Evolutionary conservation across 37 sponge, comb jelly and placozoan species (phyloP).

Genomic region (Beroe ovata): DNA sequence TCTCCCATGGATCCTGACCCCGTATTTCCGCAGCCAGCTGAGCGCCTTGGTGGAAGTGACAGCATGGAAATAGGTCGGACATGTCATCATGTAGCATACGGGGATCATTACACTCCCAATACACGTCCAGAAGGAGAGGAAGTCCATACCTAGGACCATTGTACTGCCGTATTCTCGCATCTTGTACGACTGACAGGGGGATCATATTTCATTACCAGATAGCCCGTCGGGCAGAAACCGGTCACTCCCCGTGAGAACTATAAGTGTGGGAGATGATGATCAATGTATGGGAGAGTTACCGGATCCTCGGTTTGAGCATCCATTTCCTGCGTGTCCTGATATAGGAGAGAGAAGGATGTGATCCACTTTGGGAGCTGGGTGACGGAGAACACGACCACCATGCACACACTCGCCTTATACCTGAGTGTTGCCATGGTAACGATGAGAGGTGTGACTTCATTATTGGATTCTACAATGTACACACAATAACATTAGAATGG

Average conservation of each 20-base stretch:
- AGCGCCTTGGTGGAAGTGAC: slow-evolving; percentile 35
- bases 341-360: background rate
- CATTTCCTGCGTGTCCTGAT: background rate
- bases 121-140: slow-evolving; percentile 65
- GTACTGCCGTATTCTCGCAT: background rate
- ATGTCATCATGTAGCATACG: slow-evolving; percentile 45
- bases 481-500: no score
- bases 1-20: slow-evolving; percentile 34
- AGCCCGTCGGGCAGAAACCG: no score
- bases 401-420: slow-evolving; percentile 57
- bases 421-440: no score
- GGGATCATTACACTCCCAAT: slow-evolving; percentile 30
- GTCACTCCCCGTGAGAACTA: no score
- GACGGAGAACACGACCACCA: slow-evolving; percentile 42
- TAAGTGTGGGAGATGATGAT: no score
- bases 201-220: no score
- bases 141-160: slow-evolving; percentile 55
- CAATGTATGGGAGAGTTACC: no score
- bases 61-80: slow-evolving; percentile 64
- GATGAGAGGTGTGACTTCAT: no score
- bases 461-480: no score
- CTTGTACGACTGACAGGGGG: background rate
- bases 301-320: background rate
- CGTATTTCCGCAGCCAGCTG: slow-evolving; percentile 24
- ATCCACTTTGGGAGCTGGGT: slow-evolving; percentile 61